Base-by-base conservation (phyloP, 2,797 vertebrate genomes). In the Morus bassanus region DNA sequence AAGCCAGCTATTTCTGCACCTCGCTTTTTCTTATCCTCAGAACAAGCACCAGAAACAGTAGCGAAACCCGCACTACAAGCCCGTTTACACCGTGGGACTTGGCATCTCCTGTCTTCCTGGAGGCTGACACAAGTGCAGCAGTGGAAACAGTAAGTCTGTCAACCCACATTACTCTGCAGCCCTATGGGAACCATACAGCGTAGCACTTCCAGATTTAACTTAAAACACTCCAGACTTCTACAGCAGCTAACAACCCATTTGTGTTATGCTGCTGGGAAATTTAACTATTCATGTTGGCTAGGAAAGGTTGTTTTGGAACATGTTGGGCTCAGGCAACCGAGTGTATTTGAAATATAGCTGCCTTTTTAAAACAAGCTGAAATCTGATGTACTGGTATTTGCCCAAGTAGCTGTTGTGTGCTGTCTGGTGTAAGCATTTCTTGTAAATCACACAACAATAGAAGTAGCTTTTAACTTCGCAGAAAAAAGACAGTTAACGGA, bases 201-300 rank as follows among this genome's bases (percentile, higher is more conserved):
- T 5, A 35, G 79, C 65, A 63, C 72, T 4, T 89, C 84, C 85
- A 60, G 79, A 46, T 82, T 60, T 51, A 73, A 51, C 85, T 50
- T 48, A 30, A 67, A 87, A 18, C 51, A 69, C 53, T 93, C 78
- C 89, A 53, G 53, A 53, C 43, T 67, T 53, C 50, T 19, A n/a
- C 41, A 91, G 91, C 60, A 87, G 90, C 82, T 84, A 88, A 85
- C 0, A 19, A 80, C 54, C 56, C 69, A 45, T 68, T 84, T 60
- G 60, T 10, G 77, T 43, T 79, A 19, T 67, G 8, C 84, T 51
- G 57, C 57, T 80, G 91, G 94, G 92, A 96, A 95, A 95, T 70
- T 57, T 31, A 79, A 82, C 54, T 72, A 13, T 37, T 79, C 22
- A 6, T 2, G 17, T 23, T 53, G 90, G 88, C 59, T 51, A 19